phyloP scores from a whole-genome alignment of 2,888 invertebrate genomes.

The Aphodius granarius region DNA sequence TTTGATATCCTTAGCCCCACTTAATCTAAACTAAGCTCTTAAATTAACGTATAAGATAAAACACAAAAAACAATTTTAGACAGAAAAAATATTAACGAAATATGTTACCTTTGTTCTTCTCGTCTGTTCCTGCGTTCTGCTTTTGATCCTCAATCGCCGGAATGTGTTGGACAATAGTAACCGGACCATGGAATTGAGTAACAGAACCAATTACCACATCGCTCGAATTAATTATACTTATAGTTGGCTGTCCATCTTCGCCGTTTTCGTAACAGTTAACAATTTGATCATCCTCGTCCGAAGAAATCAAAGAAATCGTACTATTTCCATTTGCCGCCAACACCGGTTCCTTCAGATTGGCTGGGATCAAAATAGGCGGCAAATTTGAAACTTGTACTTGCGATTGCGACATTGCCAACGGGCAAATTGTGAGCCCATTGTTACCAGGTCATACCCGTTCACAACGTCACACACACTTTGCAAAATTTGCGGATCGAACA shows the following conservation, averaged over 20 bases:
- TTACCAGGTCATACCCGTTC: background rate
- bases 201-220: slow-evolving; percentile 59
- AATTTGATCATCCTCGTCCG: slow-evolving; percentile 17
- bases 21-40: slow-evolving; percentile 5
- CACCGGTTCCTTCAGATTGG: background rate
- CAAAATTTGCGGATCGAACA: background rate
- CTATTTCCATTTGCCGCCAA: background rate
- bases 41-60: background rate
- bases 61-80: background rate
- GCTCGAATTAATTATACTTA: slow-evolving; percentile 56
- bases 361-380: slow-evolving; percentile 1
- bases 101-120: slow-evolving; percentile 13
- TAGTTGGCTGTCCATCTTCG: slow-evolving; percentile 35
- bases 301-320: slow-evolving; percentile 5
- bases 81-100: background rate
- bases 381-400: slow-evolving; percentile 14
- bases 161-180: slow-evolving; percentile 54
- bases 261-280: background rate
- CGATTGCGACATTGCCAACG: slow-evolving; percentile 13
- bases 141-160: slow-evolving; percentile 14
- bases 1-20: background rate
- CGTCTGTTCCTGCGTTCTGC: background rate
- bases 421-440: background rate
- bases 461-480: background rate
- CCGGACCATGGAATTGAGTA: slow-evolving; percentile 58